These are phyloP conservation scores for Florisuga fusca DNA, from an alignment of 2,797 vertebrate species.

Conservation along the genomic window DNA sequence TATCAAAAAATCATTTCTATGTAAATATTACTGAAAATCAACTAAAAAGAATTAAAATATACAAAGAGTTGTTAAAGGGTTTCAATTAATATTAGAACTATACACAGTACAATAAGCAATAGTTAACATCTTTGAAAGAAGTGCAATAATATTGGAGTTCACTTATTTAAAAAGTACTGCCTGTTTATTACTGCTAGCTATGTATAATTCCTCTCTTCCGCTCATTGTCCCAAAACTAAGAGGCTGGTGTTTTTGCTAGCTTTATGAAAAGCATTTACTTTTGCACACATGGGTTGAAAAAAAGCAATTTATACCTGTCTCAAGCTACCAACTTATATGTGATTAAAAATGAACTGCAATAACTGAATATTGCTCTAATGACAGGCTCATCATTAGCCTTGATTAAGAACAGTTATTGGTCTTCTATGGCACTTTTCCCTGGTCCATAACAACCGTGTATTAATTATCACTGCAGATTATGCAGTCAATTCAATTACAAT, in stretches of 20 bases:
- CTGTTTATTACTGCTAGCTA: conserved; percentile 63
- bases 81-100: conserved; percentile 85
- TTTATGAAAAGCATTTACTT: conserved; percentile 60
- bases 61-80: conserved; percentile 91
- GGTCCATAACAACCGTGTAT: conserved; percentile 80
- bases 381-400: conserved; percentile 76
- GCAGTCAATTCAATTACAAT: conserved; percentile 77
- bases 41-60: conserved; percentile 87
- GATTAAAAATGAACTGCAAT: conserved; percentile 75
- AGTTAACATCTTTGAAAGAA: conserved; percentile 82
- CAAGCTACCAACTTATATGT: conserved; percentile 72
- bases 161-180: conserved; percentile 76
- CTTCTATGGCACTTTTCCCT: conserved; percentile 93
- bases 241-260: conserved; percentile 70
- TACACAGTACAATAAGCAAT: conserved; percentile 85
- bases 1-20: conserved; percentile 82
- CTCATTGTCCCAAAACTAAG: conserved; percentile 44
- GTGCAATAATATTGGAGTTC: conserved; percentile 79
- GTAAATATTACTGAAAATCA: conserved; percentile 81
- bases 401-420: conserved; percentile 91
- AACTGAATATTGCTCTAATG: conserved; percentile 88
- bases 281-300: conserved; percentile 59
- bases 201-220: conserved; percentile 36
- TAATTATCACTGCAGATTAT: conserved; percentile 74
- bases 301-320: conserved; percentile 63